Base-by-base conservation (phyloP, 2,113 vertebrate genomes). In the Centrocercus urophasianus region DNA sequence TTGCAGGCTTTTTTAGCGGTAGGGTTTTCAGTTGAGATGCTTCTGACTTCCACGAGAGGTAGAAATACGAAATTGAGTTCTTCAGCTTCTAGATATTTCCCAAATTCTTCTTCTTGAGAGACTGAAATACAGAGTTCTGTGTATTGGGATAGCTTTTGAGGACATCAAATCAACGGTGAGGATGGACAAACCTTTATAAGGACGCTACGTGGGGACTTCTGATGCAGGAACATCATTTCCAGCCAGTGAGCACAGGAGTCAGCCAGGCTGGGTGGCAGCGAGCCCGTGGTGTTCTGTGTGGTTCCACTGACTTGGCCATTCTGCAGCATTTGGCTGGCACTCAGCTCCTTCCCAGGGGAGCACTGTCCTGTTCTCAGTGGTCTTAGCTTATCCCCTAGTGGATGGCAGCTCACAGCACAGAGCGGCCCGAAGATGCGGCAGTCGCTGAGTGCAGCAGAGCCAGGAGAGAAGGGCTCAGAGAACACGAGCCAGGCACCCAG, bases 361-460 rank as follows among this genome's bases (percentile, higher is more conserved):
- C 16, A 8, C 76, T 59, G 56, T 19, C 67, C 48, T n/a, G 6
- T 21, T 6, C 21, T 40, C 4, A 12, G 28, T 71, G 83, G 48
- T 59, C 56, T 85, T 32, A 30, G 57, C 64, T 65, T 64, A 81
- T n/a, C 47, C 60, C 20, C 38, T 63, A 9, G 52, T 20, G 52
- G 52, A 48, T 16, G 15, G n/a, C 48, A 32, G 38, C 72, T 38
- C 32, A 8, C 50, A 45, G 22, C 72, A 22, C 52, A 27, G 42
- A 48, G n/a, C 2, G 15, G 4, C 34, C 2, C 2, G 4, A 9
- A 22, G 28, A 21, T 7, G 5, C 34, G 1, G 54, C 61, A 4
- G 42, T 17, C 34, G 3, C 18, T 27, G 42, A 7, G 45, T 32
- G 52, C 43, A 52, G 8, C 30, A 2, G 12, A 54, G 60, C 71